Evolutionary conservation across 2,797 vertebrate genomes (phyloP).

Genomic region (Hyperoplus lanceolatus): DNA sequence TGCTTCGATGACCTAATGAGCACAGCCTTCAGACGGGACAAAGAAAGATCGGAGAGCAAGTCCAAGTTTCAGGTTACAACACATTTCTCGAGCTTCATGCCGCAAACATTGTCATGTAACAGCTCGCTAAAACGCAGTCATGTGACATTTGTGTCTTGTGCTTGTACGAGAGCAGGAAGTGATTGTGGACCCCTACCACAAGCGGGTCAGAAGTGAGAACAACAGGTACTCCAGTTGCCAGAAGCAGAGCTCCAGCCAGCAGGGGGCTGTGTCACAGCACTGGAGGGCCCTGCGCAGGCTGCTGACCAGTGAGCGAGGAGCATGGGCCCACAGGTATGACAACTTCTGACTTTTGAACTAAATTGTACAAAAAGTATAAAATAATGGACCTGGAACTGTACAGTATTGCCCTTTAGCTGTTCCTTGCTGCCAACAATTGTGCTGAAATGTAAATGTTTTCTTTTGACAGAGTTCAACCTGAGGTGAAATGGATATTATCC

Average conservation of each 20-base stretch:
- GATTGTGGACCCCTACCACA: conserved; percentile 88
- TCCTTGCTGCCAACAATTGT: not conserved
- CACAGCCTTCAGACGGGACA: conserved; percentile 87
- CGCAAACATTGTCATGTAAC: not conserved
- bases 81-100: not conserved
- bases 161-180: conserved; percentile 84
- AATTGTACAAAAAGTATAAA: not conserved
- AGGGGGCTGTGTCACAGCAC: conserved; percentile 89
- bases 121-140: not conserved
- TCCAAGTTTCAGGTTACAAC: conserved; percentile 91
- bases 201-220: conserved; percentile 88
- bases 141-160: not conserved
- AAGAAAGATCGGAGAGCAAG: conserved; percentile 86
- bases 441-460: not conserved
- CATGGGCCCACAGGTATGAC: conserved; percentile 91
- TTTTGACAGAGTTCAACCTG: conserved; percentile 78
- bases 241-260: conserved; percentile 91
- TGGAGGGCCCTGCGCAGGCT: conserved; percentile 91
- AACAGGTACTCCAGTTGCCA: conserved; percentile 83
- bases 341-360: not conserved
- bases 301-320: conserved; percentile 90
- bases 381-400: not conserved
- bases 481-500: conserved; percentile 92
- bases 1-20: conserved; percentile 97
- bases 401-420: not conserved